These are phyloP conservation scores for Griposia aprilina DNA, from an alignment of 2,888 invertebrate genomes.

Conservation along the genomic window DNA sequence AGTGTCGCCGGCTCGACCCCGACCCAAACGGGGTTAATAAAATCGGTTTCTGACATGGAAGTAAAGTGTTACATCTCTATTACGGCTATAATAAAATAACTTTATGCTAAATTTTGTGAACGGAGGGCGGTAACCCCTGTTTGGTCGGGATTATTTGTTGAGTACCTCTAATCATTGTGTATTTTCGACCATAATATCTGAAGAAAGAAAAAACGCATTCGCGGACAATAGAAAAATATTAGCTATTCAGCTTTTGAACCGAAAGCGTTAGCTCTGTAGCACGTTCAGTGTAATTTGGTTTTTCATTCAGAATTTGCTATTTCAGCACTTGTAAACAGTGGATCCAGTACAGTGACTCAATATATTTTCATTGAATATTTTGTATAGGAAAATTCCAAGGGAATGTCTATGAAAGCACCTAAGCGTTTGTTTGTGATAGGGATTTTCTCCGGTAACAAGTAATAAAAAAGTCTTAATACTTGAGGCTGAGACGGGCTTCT, in stretches of 20 bases:
- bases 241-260: conserved; percentile 9
- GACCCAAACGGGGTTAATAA: conserved; percentile 80
- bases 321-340: background rate
- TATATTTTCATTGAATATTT: conserved; percentile 39
- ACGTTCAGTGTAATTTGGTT: conserved; percentile 5
- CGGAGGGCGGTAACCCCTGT: conserved; percentile 35
- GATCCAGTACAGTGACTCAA: background rate
- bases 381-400: conserved; percentile 44
- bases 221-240: conserved; percentile 20
- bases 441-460: conserved; percentile 78
- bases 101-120: conserved; percentile 65
- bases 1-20: conserved; percentile 76
- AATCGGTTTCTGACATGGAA: conserved; percentile 77
- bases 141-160: conserved; percentile 57
- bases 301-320: background rate
- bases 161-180: conserved; percentile 45
- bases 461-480: conserved; percentile 83
- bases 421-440: conserved; percentile 74
- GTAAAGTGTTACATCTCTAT: conserved; percentile 76
- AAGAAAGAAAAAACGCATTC: conserved; percentile 33
- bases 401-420: conserved; percentile 49
- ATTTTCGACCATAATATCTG: conserved; percentile 32
- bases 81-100: conserved; percentile 72
- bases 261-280: background rate
- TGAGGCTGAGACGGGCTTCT: conserved; percentile 71